Evolutionary conservation across 2,797 vertebrate species (phyloP).

Genomic region (Podarcis siculus): DNA sequence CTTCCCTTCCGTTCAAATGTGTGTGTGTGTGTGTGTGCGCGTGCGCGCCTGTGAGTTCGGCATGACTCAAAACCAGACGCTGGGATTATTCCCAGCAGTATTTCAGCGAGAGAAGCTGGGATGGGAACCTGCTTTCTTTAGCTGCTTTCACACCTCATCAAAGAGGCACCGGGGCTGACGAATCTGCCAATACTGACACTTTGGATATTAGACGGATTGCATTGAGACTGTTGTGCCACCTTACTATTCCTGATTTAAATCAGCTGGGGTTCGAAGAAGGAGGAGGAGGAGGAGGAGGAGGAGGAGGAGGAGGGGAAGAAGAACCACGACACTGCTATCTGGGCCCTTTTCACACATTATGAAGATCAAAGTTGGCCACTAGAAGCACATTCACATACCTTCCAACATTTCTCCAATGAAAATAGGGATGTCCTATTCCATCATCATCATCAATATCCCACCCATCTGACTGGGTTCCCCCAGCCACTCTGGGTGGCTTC

Average conservation of each 20-base stretch:
- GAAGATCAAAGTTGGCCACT: background rate
- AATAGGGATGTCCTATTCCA: no score
- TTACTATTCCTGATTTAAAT: background rate
- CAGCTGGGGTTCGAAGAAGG: background rate
- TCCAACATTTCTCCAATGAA: no score
- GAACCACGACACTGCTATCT: background rate
- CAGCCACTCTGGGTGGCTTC: no score
- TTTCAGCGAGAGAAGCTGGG: rapidly evolving
- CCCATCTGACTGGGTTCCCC: no score
- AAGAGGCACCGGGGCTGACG: background rate
- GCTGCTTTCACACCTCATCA: background rate
- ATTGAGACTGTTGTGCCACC: background rate
- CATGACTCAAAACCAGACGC: conserved; percentile 27
- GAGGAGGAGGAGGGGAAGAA: no score
- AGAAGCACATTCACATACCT: background rate
- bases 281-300: no score
- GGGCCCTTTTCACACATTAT: background rate
- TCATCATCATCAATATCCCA: no score
- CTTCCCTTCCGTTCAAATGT: conserved; percentile 45
- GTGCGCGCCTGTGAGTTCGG: background rate
- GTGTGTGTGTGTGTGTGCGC: conserved; percentile 16
- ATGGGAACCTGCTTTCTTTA: background rate
- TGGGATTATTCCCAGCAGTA: background rate
- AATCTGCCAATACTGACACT: background rate
- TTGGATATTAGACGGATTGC: background rate